Conservation (phyloP, 1,140 invertebrate species). For the Drosophila ercepeae region DNA sequence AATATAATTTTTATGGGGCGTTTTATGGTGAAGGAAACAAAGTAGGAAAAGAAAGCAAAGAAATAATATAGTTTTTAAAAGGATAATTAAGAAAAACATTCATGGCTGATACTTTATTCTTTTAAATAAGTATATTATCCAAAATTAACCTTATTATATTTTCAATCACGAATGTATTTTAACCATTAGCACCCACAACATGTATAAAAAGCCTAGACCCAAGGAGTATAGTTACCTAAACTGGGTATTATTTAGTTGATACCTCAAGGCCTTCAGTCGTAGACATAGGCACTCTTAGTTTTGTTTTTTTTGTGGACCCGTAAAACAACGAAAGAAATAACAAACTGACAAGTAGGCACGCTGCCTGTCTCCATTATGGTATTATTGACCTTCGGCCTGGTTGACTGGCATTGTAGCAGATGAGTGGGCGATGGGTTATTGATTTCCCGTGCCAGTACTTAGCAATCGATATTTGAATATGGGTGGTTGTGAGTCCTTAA, state of each 20-base stretch:
- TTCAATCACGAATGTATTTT: no score
- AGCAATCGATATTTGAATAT: conserved; percentile 60
- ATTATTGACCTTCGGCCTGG: conserved; percentile 67
- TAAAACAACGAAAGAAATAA: conserved; percentile 30
- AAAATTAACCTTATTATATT: no score
- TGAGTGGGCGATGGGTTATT: conserved; percentile 50
- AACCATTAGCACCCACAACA: no score
- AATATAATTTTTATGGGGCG: neutral
- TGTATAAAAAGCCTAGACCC: no score
- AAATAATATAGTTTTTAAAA: no score
- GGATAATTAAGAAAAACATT: no score
- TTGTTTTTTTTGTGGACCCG: conserved; percentile 20
- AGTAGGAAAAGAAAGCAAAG: neutral
- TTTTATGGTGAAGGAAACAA: neutral
- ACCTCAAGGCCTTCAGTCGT: neutral
- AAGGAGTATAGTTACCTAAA: no score
- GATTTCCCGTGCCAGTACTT: conserved; percentile 48
- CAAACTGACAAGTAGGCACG: conserved; percentile 44
- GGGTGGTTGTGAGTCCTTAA: conserved; percentile 31
- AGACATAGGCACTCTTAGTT: conserved; percentile 7
- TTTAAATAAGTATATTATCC: no score
- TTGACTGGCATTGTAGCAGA: conserved; percentile 37
- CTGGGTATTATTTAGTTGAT: neutral
- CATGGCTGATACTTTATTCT: no score
- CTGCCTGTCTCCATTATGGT: conserved; percentile 58